Conservation (phyloP, 2,113 vertebrate species). For the Syngnathus scovelli region DNA sequence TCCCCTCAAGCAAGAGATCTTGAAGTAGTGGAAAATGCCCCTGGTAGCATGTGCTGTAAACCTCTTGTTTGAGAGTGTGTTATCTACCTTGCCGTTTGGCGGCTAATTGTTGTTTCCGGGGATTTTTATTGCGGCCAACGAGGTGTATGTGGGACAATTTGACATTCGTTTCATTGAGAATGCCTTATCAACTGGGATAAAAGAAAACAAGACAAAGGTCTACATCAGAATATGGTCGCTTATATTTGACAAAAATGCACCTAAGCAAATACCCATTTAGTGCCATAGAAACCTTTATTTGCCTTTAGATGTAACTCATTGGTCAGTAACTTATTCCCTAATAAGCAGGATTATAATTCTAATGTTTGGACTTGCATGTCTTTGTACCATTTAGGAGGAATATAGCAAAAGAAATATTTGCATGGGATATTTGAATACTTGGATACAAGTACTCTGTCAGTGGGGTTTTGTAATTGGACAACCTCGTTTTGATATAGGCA, state of each 20-base stretch:
- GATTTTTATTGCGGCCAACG: constrained; percentile 35
- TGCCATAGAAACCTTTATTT: constrained; percentile 74
- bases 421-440: constrained; percentile 55
- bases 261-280: constrained; percentile 69
- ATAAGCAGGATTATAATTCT: constrained; percentile 47
- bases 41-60: constrained; percentile 62
- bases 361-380: constrained; percentile 57
- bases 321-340: constrained; percentile 55
- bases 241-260: constrained; percentile 65
- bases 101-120: not conserved
- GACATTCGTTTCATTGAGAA: constrained; percentile 64
- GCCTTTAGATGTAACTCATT: constrained; percentile 66
- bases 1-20: constrained; percentile 41
- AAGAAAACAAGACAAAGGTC: constrained; percentile 49
- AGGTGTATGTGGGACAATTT: constrained; percentile 24
- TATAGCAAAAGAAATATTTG: constrained; percentile 40
- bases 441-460: constrained; percentile 48
- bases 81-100: constrained; percentile 26
- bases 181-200: constrained; percentile 62
- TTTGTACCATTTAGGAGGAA: constrained; percentile 32
- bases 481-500: constrained; percentile 51
- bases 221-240: constrained; percentile 52
- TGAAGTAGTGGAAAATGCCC: constrained; percentile 34
- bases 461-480: constrained; percentile 52
- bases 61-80: constrained; percentile 52